Percentiles rank a stretch among this genome's conserved stretches.
phyloP scores from a whole-genome alignment of 2,888 invertebrate species.

The Podabrus alpinus region DNA sequence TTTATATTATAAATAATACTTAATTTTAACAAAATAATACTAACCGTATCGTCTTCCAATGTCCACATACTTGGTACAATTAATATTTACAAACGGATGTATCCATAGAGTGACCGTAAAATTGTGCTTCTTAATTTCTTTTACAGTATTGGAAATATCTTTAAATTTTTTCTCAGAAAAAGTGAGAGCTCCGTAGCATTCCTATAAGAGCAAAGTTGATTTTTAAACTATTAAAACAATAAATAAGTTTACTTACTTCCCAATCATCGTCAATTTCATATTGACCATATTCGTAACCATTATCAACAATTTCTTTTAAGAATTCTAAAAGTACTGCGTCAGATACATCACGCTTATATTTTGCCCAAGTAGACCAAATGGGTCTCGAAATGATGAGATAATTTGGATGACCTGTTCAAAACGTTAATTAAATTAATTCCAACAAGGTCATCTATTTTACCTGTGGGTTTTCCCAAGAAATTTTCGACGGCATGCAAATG shows the following conservation, averaged over 20 bases:
- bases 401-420: slow-evolving; percentile 59
- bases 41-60: slow-evolving; percentile 52
- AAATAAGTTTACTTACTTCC: slow-evolving; percentile 59
- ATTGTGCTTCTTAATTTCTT: slow-evolving; percentile 65
- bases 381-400: slow-evolving; percentile 75
- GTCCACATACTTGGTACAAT: slow-evolving; percentile 66
- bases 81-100: slow-evolving; percentile 83
- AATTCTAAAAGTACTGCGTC: slow-evolving; percentile 66
- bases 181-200: slow-evolving; percentile 79
- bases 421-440: background rate
- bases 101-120: slow-evolving; percentile 82
- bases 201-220: slow-evolving; percentile 40
- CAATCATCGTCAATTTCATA: slow-evolving; percentile 88
- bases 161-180: slow-evolving; percentile 74
- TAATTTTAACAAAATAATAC: slow-evolving; percentile 30
- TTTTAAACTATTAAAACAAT: background rate
- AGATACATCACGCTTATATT: slow-evolving; percentile 70
- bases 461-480: slow-evolving; percentile 66
- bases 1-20: slow-evolving; percentile 6
- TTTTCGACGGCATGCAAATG: slow-evolving; percentile 67
- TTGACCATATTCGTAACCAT: slow-evolving; percentile 73
- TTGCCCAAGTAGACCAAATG: slow-evolving; percentile 89
- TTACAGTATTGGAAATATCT: slow-evolving; percentile 65
- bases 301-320: slow-evolving; percentile 67
- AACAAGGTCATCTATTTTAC: slow-evolving; percentile 58